Base-by-base conservation (phyloP, 2,888 invertebrate species). In the Celastrina argiolus region DNA sequence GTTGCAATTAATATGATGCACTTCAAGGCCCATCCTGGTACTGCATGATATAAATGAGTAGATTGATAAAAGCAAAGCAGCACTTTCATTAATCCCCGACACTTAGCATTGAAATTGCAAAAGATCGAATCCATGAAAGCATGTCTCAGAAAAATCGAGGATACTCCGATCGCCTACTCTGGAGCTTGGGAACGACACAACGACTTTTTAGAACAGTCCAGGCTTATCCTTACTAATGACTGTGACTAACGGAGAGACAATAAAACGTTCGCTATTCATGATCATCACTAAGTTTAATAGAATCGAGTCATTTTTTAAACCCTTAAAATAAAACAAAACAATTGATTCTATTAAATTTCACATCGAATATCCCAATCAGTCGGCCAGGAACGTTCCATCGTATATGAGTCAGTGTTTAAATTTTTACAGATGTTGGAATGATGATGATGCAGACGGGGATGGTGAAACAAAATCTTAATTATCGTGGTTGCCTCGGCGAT, bases 371-470 rank as follows among this genome's bases (percentile, higher is more conserved):
- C 70, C 74, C 73, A 69, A 73, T 72, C 76, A 73, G 75, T 75
- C 76, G 75, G 76, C 73, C 78, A 79, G 81, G 80, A 81, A 81
- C 82, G 83, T 82, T 79, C 83, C 79, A 84, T 81, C 87, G 83
- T 85, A 79, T 85, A 80, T 84, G 84, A 88, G 89, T 91, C 90
- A 91, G 90, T 84, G 88, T 92, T 92, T 92, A 91, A 92, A 92
- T 94, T 94, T 94, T 95, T 95, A 84, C 97, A 97, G 97, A 97
- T 97, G 97, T 97, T 92, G 97, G 97, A 93, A 97, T 97, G 97
- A 96, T 97, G 94, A 96, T 97, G 97, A 96, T 97, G 96, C 96
- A 97, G 95, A 94, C 96, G 91, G 97, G 97, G 93, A 97, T 97
- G 97, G 96, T 97, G 95, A 97, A 96, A 94, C 95, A 96, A 93